These are phyloP conservation scores for Gobionotothen gibberifrons DNA, from an alignment of 2,797 vertebrate genomes.

Conservation along the genomic window DNA sequence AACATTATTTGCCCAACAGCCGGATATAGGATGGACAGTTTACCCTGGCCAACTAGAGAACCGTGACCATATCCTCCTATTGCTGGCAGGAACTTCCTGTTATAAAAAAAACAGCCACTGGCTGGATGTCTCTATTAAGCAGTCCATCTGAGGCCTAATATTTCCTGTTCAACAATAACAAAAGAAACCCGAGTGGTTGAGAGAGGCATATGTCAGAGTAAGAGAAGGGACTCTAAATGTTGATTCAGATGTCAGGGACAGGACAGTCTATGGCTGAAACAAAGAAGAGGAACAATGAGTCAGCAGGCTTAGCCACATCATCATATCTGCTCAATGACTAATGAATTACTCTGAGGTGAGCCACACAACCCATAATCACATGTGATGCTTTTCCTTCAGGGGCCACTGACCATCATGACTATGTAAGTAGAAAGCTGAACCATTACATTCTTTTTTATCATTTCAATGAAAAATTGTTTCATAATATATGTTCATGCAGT, in stretches of 20 bases:
- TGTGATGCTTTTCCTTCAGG: slow-evolving; percentile 58
- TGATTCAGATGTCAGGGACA: slow-evolving; percentile 17
- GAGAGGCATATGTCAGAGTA: slow-evolving; percentile 1
- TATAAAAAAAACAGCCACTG: slow-evolving; percentile 56
- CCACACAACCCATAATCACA: slow-evolving; percentile 6
- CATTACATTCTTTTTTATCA: neutral
- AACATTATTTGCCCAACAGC: neutral
- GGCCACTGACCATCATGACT: slow-evolving; percentile 63
- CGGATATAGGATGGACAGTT: slow-evolving; percentile 14
- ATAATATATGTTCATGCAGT: neutral
- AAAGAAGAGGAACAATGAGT: slow-evolving; percentile 38
- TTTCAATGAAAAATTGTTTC: neutral
- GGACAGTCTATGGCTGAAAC: slow-evolving; percentile 21
- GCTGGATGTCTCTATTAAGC: slow-evolving; percentile 39
- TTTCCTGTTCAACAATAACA: slow-evolving; percentile 48
- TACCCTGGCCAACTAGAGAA: slow-evolving; percentile 21
- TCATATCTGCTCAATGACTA: slow-evolving; percentile 32
- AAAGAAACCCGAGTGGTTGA: slow-evolving; percentile 14
- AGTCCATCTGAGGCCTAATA: slow-evolving; percentile 28
- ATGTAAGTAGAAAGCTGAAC: slow-evolving; percentile 66
- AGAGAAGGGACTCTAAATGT: slow-evolving; percentile 4
- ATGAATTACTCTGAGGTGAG: slow-evolving; percentile 34
- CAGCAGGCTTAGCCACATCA: slow-evolving; percentile 10
- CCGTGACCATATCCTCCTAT: slow-evolving; percentile 60
- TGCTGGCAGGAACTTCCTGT: slow-evolving; percentile 68